Evolutionary conservation across 2,888 invertebrate genomes (phyloP).

Genomic region (Athalia circularis): DNA sequence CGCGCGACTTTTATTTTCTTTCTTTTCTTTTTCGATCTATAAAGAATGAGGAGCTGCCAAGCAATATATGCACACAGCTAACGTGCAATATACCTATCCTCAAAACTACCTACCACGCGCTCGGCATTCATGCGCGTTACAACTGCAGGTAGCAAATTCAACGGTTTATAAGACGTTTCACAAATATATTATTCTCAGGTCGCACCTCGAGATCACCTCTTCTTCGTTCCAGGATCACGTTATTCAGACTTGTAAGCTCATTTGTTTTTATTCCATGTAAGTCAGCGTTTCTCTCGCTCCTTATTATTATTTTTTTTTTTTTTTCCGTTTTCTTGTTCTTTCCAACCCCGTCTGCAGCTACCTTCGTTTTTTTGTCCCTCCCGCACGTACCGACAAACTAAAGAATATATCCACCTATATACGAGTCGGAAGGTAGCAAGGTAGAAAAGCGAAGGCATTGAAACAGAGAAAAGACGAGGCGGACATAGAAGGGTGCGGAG

Average conservation of each 20-base stretch:
- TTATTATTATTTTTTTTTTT: too few species aligned
- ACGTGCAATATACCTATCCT: not conserved
- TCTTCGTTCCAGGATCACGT: constrained; percentile 33
- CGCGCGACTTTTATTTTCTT: too few species aligned
- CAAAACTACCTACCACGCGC: not conserved
- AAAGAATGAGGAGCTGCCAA: not conserved
- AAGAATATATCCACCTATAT: too few species aligned
- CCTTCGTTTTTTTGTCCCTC: not conserved
- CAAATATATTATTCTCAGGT: constrained; percentile 42
- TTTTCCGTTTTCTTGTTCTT: not conserved
- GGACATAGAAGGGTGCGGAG: constrained; percentile 56
- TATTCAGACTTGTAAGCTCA: constrained; percentile 36
- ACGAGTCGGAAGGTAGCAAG: not conserved
- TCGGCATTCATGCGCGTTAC: not conserved
- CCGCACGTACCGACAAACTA: constrained; percentile 26
- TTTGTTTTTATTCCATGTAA: constrained; percentile 41
- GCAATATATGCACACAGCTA: not conserved
- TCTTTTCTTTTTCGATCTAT: constrained; percentile 5
- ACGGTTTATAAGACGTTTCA: constrained; percentile 40
- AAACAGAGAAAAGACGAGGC: not conserved
- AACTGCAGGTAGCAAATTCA: constrained; percentile 40
- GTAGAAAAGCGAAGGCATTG: not conserved
- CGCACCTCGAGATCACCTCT: constrained; percentile 10
- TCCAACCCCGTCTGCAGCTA: too few species aligned
- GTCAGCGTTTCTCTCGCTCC: constrained; percentile 27